Percentiles rank a stretch among this genome's conserved stretches.
Conservation (phyloP, 2,797 vertebrate genomes). For the Euthynnus affinis region DNA sequence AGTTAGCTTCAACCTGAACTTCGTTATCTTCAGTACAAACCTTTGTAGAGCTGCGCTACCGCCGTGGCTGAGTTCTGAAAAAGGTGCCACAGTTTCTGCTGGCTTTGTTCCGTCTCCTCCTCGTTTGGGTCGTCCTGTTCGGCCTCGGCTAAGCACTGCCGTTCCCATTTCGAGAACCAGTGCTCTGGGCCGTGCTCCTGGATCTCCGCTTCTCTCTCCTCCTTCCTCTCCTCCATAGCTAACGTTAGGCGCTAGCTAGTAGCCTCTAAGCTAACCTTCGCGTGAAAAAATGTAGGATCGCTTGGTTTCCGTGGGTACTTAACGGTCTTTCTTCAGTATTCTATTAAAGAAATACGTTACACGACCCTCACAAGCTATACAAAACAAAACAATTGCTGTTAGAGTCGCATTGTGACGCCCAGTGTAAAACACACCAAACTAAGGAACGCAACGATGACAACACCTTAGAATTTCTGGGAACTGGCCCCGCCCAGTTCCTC, state of each 20-base stretch:
- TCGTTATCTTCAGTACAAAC: slow-evolving; percentile 74
- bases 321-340: background rate
- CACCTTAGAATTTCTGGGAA: slow-evolving; percentile 72
- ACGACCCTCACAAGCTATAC: background rate
- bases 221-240: slow-evolving; percentile 94
- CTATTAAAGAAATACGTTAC: slow-evolving; percentile 5
- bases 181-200: slow-evolving; percentile 99
- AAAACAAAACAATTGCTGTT: slow-evolving; percentile 19
- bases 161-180: slow-evolving; percentile 99
- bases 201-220: slow-evolving; percentile 95
- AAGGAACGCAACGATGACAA: slow-evolving; percentile 76
- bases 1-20: slow-evolving; percentile 44
- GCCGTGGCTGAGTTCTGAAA: slow-evolving; percentile 98
- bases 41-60: slow-evolving; percentile 98
- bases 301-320: background rate
- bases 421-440: slow-evolving; percentile 60
- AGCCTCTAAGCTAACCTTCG: slow-evolving; percentile 51
- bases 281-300: slow-evolving; percentile 28
- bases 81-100: slow-evolving; percentile 95
- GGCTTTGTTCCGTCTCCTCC: slow-evolving; percentile 87
- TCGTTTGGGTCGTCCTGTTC: slow-evolving; percentile 91
- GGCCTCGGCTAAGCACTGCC: slow-evolving; percentile 94
- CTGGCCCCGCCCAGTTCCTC: slow-evolving; percentile 57
- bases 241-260: slow-evolving; percentile 65
- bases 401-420: slow-evolving; percentile 69